Conservation (phyloP, 2,888 invertebrate species). For the Thalpophila matura region DNA sequence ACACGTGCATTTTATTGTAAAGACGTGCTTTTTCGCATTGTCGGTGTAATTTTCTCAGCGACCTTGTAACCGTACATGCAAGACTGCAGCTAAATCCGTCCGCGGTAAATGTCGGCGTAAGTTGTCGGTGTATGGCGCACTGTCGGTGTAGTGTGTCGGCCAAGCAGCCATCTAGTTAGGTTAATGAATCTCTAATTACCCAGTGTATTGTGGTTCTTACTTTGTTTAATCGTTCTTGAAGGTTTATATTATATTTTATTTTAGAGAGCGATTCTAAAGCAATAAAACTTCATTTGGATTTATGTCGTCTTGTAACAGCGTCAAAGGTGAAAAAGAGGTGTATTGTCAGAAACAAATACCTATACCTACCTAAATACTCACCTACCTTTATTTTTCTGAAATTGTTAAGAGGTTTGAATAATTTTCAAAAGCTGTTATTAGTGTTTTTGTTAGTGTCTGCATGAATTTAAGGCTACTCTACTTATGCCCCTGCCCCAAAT, state of each 20-base stretch:
- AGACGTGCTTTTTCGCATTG: slow-evolving; percentile 23
- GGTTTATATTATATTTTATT: neutral
- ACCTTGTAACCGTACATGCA: slow-evolving; percentile 28
- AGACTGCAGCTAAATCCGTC: slow-evolving; percentile 37
- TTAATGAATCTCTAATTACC: slow-evolving; percentile 53
- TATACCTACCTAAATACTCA: too few relatives aligned
- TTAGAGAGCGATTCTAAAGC: neutral
- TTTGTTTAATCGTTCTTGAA: slow-evolving; percentile 4
- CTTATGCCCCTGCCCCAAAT: too few relatives aligned
- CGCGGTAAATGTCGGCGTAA: slow-evolving; percentile 39
- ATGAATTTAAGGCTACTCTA: too few relatives aligned
- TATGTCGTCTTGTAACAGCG: neutral
- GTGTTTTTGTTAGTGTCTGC: too few relatives aligned
- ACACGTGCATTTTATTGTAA: slow-evolving; percentile 24
- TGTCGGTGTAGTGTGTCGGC: slow-evolving; percentile 47
- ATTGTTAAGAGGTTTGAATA: too few relatives aligned
- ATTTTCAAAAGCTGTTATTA: too few relatives aligned
- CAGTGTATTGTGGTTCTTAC: slow-evolving; percentile 14
- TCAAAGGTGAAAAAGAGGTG: too few relatives aligned
- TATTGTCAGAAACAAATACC: too few relatives aligned
- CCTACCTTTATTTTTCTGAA: too few relatives aligned
- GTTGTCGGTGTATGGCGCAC: slow-evolving; percentile 34
- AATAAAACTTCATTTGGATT: too few relatives aligned
- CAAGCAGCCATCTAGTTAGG: slow-evolving; percentile 39
- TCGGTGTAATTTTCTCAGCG: slow-evolving; percentile 30